A percentile compares a stretch with the other conserved stretches of the same genome.
Evolutionary conservation across 1,140 invertebrate species (phyloP).

Genomic region (Goniozus legneri): DNA sequence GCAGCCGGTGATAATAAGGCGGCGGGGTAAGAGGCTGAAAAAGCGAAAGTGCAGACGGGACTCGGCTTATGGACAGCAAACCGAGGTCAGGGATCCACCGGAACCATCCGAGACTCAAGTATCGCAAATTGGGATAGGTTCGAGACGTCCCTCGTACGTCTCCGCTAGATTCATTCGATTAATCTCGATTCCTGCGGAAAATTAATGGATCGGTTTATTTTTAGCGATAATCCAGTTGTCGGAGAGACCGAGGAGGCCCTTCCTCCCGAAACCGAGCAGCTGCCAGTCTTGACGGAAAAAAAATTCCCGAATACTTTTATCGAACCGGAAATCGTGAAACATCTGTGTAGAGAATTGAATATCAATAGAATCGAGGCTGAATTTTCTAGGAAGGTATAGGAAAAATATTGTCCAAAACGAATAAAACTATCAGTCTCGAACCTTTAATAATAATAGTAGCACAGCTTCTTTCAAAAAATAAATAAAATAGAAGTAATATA

Average conservation of each 20-base stretch:
- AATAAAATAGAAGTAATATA: too few relatives aligned
- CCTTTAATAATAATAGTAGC: background rate
- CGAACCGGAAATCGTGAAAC: slow-evolving; percentile 61
- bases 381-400: slow-evolving; percentile 61
- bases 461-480: too few relatives aligned
- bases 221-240: slow-evolving; percentile 14
- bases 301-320: slow-evolving; percentile 52
- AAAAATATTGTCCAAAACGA: slow-evolving; percentile 8
- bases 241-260: slow-evolving; percentile 4
- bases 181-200: too few relatives aligned
- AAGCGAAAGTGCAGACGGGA: slow-evolving; percentile 44
- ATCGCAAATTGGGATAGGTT: slow-evolving; percentile 40
- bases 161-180: too few relatives aligned
- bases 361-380: slow-evolving; percentile 66
- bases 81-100: slow-evolving; percentile 46
- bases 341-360: slow-evolving; percentile 64
- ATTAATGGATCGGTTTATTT: slow-evolving; percentile 1
- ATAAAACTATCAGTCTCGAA: background rate
- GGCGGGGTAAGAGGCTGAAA: slow-evolving; percentile 39
- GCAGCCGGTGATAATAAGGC: slow-evolving; percentile 23
- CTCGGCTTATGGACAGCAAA: slow-evolving; percentile 46
- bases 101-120: slow-evolving; percentile 47
- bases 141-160: slow-evolving; percentile 36
- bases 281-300: slow-evolving; percentile 1
- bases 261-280: slow-evolving; percentile 23